These are phyloP conservation scores for Sinocyclocheilus anophthalmus DNA, from an alignment of 2,113 vertebrate species.

Conservation along the genomic window DNA sequence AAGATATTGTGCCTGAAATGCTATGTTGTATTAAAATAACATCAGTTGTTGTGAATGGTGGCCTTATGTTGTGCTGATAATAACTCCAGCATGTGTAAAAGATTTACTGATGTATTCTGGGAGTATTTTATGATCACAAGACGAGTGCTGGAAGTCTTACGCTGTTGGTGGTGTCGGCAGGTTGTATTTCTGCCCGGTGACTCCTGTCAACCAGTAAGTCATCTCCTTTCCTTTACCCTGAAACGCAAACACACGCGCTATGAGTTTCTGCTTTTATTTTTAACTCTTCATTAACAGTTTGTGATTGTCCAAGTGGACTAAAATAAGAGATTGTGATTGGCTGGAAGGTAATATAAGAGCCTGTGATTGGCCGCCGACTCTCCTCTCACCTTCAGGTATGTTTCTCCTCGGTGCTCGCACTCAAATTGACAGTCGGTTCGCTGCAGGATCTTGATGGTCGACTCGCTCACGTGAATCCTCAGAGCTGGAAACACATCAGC, in stretches of 20 bases:
- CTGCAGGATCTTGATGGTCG: slow-evolving; percentile 89
- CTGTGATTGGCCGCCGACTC: not conserved
- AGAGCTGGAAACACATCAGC: slow-evolving; percentile 60
- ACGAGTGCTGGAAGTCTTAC: slow-evolving; percentile 70
- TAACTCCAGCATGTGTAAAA: not conserved
- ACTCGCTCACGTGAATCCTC: slow-evolving; percentile 89
- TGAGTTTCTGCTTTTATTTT: not conserved
- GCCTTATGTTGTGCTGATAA: not conserved
- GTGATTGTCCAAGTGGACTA: not conserved
- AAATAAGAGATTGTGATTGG: not conserved
- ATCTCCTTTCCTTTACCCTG: slow-evolving; percentile 94
- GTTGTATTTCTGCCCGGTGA: slow-evolving; percentile 82
- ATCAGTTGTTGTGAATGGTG: not conserved
- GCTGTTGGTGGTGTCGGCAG: slow-evolving; percentile 89
- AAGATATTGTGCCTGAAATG: not conserved
- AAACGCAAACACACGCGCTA: slow-evolving; percentile 2
- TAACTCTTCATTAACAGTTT: not conserved
- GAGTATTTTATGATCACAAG: not conserved
- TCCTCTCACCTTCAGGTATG: slow-evolving; percentile 87
- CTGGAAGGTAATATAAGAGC: not conserved
- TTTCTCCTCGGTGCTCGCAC: slow-evolving; percentile 90
- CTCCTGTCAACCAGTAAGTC: slow-evolving; percentile 94
- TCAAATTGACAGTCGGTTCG: slow-evolving; percentile 90
- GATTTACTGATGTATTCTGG: not conserved
- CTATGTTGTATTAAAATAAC: not conserved